Conservation (phyloP, 1,140 invertebrate genomes). For the Elysia chlorotica region DNA sequence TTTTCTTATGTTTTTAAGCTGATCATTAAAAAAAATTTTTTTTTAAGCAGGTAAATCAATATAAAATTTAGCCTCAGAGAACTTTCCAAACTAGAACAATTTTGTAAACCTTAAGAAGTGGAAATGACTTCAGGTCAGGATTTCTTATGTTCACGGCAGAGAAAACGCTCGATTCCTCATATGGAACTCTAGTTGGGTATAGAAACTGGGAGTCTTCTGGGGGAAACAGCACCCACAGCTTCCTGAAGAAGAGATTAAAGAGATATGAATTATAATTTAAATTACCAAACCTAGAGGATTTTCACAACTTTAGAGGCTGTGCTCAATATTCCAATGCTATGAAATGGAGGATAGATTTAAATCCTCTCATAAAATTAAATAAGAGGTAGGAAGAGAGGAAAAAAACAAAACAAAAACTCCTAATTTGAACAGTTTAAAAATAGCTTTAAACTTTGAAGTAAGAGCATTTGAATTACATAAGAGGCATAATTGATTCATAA, state of each 20-base stretch:
- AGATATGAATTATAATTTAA: not conserved
- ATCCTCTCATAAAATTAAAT: not conserved
- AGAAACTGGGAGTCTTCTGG: slow-evolving; percentile 72
- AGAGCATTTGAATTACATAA: too few relatives aligned
- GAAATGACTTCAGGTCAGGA: too few relatives aligned
- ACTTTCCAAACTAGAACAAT: too few relatives aligned
- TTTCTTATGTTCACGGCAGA: slow-evolving; percentile 70
- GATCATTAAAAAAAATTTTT: too few relatives aligned
- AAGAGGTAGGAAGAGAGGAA: not conserved
- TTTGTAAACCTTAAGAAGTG: too few relatives aligned
- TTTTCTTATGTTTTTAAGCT: too few relatives aligned
- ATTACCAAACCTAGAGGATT: not conserved
- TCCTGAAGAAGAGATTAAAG: slow-evolving; percentile 66
- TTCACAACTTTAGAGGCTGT: not conserved
- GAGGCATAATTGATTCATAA: too few relatives aligned
- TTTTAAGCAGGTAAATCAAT: too few relatives aligned
- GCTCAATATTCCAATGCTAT: not conserved
- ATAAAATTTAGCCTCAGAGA: too few relatives aligned
- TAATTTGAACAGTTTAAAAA: too few relatives aligned
- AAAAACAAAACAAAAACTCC: slow-evolving; percentile 1
- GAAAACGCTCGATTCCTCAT: slow-evolving; percentile 96
- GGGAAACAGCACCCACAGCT: slow-evolving; percentile 92
- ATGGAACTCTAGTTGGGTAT: slow-evolving; percentile 85
- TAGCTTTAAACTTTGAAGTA: too few relatives aligned
- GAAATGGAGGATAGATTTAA: not conserved